Conservation (phyloP, 1,140 invertebrate genomes). For the Temnothorax nylanderi region DNA sequence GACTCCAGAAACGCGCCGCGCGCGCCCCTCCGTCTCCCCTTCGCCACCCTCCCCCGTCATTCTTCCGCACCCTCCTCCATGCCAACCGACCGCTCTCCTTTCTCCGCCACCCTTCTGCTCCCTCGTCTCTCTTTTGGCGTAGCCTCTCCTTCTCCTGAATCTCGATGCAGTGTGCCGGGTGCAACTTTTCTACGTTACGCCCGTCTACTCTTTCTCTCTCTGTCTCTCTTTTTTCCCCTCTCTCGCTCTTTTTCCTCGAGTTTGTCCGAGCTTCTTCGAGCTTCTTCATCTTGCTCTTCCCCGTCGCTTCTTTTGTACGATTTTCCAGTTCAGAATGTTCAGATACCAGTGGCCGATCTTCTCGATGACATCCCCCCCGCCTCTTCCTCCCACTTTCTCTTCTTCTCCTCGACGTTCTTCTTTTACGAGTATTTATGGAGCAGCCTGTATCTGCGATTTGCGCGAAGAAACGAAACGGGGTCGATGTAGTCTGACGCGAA, state of each 20-base stretch:
- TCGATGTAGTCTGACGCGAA: constrained; percentile 7
- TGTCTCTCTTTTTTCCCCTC: neutral
- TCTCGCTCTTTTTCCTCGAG: neutral
- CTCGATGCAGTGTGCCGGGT: constrained; percentile 84
- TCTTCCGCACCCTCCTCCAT: constrained; percentile 66
- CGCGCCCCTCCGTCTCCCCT: constrained; percentile 60
- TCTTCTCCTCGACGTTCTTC: neutral
- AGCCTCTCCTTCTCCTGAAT: constrained; percentile 71
- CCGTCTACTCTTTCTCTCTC: constrained; percentile 46
- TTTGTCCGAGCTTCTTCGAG: constrained; percentile 2
- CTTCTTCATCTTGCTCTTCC: constrained; percentile 11
- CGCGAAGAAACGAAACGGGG: constrained; percentile 20
- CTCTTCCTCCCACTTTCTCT: neutral
- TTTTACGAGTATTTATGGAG: constrained; percentile 53
- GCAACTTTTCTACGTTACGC: constrained; percentile 82
- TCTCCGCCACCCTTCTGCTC: constrained; percentile 84
- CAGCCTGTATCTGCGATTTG: neutral
- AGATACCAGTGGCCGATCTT: neutral
- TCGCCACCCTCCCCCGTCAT: constrained; percentile 65
- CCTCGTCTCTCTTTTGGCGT: constrained; percentile 76
- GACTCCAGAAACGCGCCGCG: constrained; percentile 83
- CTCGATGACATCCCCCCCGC: neutral
- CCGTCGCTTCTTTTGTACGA: neutral
- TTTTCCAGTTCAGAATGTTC: neutral
- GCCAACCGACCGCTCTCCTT: constrained; percentile 76